Conservation (phyloP, 2,888 invertebrate genomes). For the Rhingia rostrata region DNA sequence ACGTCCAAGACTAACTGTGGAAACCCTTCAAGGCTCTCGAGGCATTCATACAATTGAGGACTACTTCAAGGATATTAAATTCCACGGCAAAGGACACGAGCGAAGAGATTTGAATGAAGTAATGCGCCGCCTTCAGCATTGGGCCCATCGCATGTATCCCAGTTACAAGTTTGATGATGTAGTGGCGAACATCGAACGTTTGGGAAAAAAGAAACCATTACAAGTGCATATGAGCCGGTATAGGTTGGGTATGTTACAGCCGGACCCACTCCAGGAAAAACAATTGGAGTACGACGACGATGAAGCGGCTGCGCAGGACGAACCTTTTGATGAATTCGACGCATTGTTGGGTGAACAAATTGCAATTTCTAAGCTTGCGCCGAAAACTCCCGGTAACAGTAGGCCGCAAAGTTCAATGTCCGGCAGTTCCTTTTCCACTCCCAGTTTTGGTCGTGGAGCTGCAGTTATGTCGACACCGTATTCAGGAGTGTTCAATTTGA, state of each 20-base stretch:
- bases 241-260: slow-evolving; percentile 83
- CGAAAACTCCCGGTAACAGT: slow-evolving; percentile 78
- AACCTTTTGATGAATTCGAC: slow-evolving; percentile 86
- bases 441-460: slow-evolving; percentile 78
- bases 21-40: slow-evolving; percentile 88
- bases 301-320: slow-evolving; percentile 80
- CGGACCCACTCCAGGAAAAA: slow-evolving; percentile 79
- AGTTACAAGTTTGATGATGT: slow-evolving; percentile 94
- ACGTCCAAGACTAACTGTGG: slow-evolving; percentile 87
- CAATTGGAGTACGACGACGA: slow-evolving; percentile 84
- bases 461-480: slow-evolving; percentile 80
- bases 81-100: slow-evolving; percentile 91
- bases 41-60: slow-evolving; percentile 92
- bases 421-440: slow-evolving; percentile 77
- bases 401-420: slow-evolving; percentile 56
- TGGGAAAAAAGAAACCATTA: slow-evolving; percentile 92
- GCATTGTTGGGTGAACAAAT: slow-evolving; percentile 87
- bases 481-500: slow-evolving; percentile 59
- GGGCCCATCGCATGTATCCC: slow-evolving; percentile 96
- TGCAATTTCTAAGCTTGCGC: slow-evolving; percentile 83
- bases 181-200: slow-evolving; percentile 89
- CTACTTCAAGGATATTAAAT: slow-evolving; percentile 91
- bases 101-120: slow-evolving; percentile 91
- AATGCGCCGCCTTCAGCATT: slow-evolving; percentile 93
- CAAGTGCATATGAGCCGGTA: slow-evolving; percentile 88